Conservation (phyloP, 2,797 vertebrate genomes). For the Labroides dimidiatus region DNA sequence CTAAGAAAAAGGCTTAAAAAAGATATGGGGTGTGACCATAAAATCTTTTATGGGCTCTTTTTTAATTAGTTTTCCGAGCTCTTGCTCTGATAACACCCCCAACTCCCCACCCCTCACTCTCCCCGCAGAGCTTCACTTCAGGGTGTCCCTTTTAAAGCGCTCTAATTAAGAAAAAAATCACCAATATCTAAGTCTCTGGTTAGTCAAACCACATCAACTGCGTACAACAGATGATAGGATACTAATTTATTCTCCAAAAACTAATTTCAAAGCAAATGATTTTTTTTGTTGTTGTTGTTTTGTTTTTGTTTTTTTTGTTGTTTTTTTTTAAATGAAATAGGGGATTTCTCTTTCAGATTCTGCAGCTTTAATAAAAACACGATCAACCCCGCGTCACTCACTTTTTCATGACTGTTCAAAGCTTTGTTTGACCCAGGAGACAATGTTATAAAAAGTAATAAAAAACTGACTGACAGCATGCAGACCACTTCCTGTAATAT, state of each 20-base stretch:
- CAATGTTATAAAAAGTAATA: slow-evolving; percentile 24
- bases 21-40: too few species aligned
- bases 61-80: too few species aligned
- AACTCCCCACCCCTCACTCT: too few species aligned
- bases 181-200: neutral
- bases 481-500: neutral
- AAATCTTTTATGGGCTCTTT: too few species aligned
- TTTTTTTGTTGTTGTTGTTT: too few species aligned
- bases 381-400: slow-evolving; percentile 10
- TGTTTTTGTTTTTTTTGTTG: too few species aligned
- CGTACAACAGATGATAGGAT: neutral
- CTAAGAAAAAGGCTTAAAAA: too few species aligned
- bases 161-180: neutral
- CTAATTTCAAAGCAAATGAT: too few species aligned
- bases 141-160: neutral
- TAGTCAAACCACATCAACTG: neutral
- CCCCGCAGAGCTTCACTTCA: neutral
- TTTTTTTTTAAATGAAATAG: too few species aligned
- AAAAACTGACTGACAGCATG: slow-evolving; percentile 11
- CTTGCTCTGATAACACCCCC: too few species aligned
- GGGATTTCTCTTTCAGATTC: neutral
- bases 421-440: slow-evolving; percentile 26
- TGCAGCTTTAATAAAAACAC: slow-evolving; percentile 20
- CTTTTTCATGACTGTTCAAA: neutral
- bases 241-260: neutral